Evolutionary conservation across 2,113 vertebrate genomes (phyloP), one percentile per base, ranked within the genome.

Genomic region (Microcebus jonahi): DNA sequence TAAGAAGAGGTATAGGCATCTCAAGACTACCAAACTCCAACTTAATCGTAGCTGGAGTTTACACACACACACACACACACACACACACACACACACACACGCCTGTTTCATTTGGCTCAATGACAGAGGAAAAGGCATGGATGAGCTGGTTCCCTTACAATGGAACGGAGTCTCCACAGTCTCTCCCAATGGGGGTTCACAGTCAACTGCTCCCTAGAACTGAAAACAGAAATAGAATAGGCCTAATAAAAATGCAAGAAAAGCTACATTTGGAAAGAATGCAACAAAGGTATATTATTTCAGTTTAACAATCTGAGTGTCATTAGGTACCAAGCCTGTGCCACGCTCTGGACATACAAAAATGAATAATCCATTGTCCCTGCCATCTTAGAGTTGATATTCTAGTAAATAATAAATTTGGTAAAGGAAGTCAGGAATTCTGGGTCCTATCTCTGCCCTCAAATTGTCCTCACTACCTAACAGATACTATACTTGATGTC

Each of bases 201-300:
- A 11, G 27, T 63, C 45, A 21, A 34, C 82, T 94, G 73, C 45
- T 91, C 73, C 71, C 36, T 59, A 48, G 36, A 79, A 45, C 67
- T 45, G 34, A 91, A 82, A 77, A 50, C 87, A 71, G 36, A 93
- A 90, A 34, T 63, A 53, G 55, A 77, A 53, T 13, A 27, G 17
- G 1, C 23, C 57, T 18, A 83, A 34, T 67, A 45, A 71, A 80
- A 71, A 75, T 31, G 39, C 7, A 11, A 13, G 36, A 71, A 93
- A 86, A 77, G 29, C 61, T 82, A 55, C 55, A 93, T 94, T 95
- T 90, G 76, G 68, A 91, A 89, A 96, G 23, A 48, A 55, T 90
- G 10, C 27, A 93, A 48, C 50, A 73, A 96, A 96, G 45, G 67
- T 48, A 18, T 29, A 48, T 84, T 82, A 76, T 89, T 71, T 92